Evolutionary conservation across 2,113 vertebrate genomes (phyloP).

Genomic region (Carassius auratus): DNA sequence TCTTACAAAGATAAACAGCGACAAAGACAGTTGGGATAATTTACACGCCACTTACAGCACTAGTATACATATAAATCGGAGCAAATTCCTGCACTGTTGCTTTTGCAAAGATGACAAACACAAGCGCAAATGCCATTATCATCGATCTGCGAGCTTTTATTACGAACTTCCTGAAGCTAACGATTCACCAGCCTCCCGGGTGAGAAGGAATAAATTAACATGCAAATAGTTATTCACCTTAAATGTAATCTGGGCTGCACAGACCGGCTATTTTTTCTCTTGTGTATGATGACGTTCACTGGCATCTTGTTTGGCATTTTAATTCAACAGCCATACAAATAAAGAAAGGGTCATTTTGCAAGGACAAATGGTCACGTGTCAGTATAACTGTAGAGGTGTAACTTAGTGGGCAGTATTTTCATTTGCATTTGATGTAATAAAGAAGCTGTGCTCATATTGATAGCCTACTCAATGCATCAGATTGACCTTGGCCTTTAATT

Average conservation of each 20-base stretch:
- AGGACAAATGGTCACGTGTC: neutral
- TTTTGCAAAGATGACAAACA: conserved; percentile 83
- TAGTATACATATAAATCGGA: conserved; percentile 82
- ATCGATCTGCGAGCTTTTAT: conserved; percentile 82
- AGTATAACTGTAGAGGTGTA: conserved; percentile 14
- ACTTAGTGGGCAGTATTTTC: neutral
- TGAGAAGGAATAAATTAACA: conserved; percentile 76
- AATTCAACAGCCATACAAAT: conserved; percentile 35
- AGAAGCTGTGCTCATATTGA: neutral
- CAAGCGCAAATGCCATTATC: conserved; percentile 81
- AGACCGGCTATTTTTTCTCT: conserved; percentile 66
- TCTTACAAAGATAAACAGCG: conserved; percentile 80
- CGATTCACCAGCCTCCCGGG: conserved; percentile 55
- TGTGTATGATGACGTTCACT: conserved; percentile 33
- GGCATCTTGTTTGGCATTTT: conserved; percentile 25
- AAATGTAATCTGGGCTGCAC: conserved; percentile 64
- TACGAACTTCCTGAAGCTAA: conserved; percentile 81
- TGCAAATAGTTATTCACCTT: conserved; percentile 71
- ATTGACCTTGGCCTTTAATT: neutral
- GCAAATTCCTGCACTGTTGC: conserved; percentile 78
- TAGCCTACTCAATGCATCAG: neutral
- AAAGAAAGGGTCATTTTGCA: conserved; percentile 24
- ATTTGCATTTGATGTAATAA: conserved; percentile 39
- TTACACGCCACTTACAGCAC: conserved; percentile 84
- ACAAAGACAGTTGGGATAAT: conserved; percentile 81